Conservation (phyloP, 2,113 vertebrate genomes). For the Lepisosteus osseus region DNA sequence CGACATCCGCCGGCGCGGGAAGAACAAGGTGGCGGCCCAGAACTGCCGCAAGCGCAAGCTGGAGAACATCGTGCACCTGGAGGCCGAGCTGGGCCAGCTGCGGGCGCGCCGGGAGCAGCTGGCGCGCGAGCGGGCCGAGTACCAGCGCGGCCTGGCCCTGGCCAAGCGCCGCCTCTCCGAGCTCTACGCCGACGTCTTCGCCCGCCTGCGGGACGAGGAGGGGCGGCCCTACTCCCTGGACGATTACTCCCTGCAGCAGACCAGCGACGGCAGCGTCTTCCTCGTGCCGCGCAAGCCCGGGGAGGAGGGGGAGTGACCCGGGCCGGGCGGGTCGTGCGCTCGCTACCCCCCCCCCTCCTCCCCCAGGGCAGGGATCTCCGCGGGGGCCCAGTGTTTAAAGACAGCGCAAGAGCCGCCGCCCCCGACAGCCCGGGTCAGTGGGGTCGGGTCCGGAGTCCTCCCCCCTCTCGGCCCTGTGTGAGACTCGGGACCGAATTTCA, state of each 20-base stretch:
- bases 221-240: slow-evolving; percentile 76
- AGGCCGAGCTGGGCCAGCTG: slow-evolving; percentile 74
- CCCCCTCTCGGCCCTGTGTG: too few species aligned
- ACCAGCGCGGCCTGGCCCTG: slow-evolving; percentile 63
- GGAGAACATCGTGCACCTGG: slow-evolving; percentile 78
- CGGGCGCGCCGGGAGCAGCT: slow-evolving; percentile 68
- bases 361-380: too few species aligned
- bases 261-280: slow-evolving; percentile 73
- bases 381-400: too few species aligned
- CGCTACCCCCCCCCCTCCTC: too few species aligned
- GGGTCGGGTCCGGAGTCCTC: too few species aligned
- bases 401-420: too few species aligned
- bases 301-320: slow-evolving; percentile 24
- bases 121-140: slow-evolving; percentile 62
- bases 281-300: slow-evolving; percentile 63
- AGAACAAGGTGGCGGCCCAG: slow-evolving; percentile 90
- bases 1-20: slow-evolving; percentile 84
- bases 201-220: slow-evolving; percentile 71
- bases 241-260: slow-evolving; percentile 75
- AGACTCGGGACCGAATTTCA: too few species aligned
- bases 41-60: slow-evolving; percentile 88
- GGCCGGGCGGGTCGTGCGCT: too few species aligned
- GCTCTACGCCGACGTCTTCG: slow-evolving; percentile 76
- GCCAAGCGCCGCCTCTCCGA: slow-evolving; percentile 67
- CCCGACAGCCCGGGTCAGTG: too few species aligned